Evolutionary conservation across 1,140 invertebrate species (phyloP).

Genomic region (Diuraphis noxia): DNA sequence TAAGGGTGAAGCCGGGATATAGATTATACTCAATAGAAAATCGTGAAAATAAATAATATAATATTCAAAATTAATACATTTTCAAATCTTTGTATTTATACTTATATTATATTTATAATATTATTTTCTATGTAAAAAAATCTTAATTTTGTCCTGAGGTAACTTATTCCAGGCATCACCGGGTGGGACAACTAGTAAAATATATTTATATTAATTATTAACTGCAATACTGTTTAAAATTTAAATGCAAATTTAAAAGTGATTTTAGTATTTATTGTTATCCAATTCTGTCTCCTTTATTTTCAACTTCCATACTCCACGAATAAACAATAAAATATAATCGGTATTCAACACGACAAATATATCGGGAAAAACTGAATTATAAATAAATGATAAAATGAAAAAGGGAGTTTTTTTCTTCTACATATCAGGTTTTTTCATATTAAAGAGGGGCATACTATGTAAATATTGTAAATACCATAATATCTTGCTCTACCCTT

Average conservation of each 20-base stretch:
- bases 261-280: background rate
- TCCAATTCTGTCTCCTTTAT: background rate
- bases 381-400: background rate
- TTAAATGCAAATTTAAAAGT: background rate
- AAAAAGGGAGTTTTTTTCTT: background rate
- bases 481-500: background rate
- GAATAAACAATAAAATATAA: background rate
- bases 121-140: no score
- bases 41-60: no score
- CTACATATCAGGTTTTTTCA: background rate
- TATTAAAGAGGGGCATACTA: background rate
- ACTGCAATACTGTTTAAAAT: background rate
- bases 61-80: no score
- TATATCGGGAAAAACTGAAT: background rate
- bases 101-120: no score
- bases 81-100: no score
- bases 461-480: background rate
- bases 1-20: no score
- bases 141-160: no score
- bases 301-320: background rate
- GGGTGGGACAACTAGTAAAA: no score
- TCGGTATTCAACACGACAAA: background rate
- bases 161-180: no score
- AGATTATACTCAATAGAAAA: no score
- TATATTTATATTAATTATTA: background rate